Conservation (phyloP, 2,113 vertebrate species). For the Gobius niger region DNA sequence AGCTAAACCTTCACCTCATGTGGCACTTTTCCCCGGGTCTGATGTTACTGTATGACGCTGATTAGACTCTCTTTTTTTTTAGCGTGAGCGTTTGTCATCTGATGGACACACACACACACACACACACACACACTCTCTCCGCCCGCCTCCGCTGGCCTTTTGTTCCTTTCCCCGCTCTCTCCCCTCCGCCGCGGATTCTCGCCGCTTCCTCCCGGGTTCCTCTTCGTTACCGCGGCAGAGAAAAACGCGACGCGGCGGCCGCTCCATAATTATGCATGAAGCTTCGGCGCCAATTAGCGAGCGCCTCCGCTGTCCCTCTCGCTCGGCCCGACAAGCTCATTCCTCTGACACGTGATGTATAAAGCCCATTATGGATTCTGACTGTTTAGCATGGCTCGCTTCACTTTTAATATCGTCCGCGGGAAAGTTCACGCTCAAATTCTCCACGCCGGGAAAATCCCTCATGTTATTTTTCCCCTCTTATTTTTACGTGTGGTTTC, state of each 20-base stretch:
- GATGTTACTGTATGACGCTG: no score
- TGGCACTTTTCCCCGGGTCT: no score
- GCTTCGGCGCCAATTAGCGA: slow-evolving; percentile 82
- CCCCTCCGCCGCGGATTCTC: slow-evolving; percentile 24
- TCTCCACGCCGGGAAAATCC: no score
- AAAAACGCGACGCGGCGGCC: slow-evolving; percentile 63
- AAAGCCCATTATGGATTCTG: slow-evolving; percentile 85
- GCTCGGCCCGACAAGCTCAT: slow-evolving; percentile 83
- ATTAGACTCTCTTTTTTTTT: neutral
- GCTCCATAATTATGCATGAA: slow-evolving; percentile 82
- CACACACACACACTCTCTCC: slow-evolving; percentile 60
- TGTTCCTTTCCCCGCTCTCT: slow-evolving; percentile 53
- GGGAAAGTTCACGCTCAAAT: slow-evolving; percentile 40
- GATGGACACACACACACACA: slow-evolving; percentile 70
- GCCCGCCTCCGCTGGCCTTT: slow-evolving; percentile 70
- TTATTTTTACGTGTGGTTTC: no score
- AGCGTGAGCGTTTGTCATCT: slow-evolving; percentile 39
- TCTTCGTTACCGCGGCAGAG: slow-evolving; percentile 75
- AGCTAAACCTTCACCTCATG: no score
- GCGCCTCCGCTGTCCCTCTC: slow-evolving; percentile 80
- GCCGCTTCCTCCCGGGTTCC: slow-evolving; percentile 39
- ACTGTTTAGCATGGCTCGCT: slow-evolving; percentile 79
- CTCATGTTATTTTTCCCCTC: no score
- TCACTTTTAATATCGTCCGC: slow-evolving; percentile 72
- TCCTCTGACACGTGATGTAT: slow-evolving; percentile 84